Conservation (phyloP, 1,140 invertebrate species). For the Pseudoatta argentina region DNA sequence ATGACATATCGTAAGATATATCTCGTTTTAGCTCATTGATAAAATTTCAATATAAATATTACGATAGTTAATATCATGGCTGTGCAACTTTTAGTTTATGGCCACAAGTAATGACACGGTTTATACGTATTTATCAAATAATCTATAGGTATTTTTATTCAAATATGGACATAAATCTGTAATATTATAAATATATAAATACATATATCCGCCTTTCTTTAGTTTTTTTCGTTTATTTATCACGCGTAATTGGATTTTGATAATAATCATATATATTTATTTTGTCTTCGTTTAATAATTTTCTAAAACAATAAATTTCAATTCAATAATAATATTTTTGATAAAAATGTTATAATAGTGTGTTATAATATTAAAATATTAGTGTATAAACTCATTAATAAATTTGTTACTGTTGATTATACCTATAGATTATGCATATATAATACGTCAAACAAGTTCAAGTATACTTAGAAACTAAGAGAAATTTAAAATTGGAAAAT, state of each 20-base stretch:
- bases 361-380: not conserved
- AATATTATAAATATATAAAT: not conserved
- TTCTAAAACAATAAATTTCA: not conserved
- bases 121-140: not conserved
- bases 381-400: not conserved
- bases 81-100: constrained; percentile 20
- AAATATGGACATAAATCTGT: not conserved
- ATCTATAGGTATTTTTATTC: not conserved
- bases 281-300: not conserved
- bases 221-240: no score
- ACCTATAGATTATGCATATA: not conserved
- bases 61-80: constrained; percentile 3
- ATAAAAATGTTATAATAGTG: not conserved
- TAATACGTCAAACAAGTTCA: constrained; percentile 6
- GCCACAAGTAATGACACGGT: not conserved
- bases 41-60: not conserved
- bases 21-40: not conserved
- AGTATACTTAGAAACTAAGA: not conserved
- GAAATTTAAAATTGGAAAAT: not conserved
- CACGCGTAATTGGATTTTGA: no score
- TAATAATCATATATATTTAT: not conserved
- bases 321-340: not conserved
- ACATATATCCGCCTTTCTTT: no score
- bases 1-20: not conserved
- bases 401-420: not conserved